Evolutionary conservation across 1,140 invertebrate species (phyloP).

Genomic region (Ceratina calcarata): DNA sequence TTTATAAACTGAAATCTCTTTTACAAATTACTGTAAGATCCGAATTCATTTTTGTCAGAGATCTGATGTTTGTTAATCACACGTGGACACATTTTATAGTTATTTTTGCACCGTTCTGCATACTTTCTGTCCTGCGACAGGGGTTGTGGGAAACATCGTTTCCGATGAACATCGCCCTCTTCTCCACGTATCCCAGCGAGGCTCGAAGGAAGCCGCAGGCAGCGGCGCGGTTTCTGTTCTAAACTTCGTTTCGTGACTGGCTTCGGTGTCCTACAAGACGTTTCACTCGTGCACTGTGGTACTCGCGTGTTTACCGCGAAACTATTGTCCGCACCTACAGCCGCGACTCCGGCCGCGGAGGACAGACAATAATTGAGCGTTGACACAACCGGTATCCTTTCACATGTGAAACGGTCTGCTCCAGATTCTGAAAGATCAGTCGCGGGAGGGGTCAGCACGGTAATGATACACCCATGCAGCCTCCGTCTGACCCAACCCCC

Average conservation of each 20-base stretch:
- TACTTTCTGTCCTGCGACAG: not conserved
- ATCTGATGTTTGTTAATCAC: too few relatives aligned
- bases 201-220: conserved; percentile 48
- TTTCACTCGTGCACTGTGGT: conserved; percentile 59
- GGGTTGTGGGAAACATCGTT: conserved; percentile 35
- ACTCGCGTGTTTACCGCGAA: conserved; percentile 31
- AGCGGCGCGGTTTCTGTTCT: conserved; percentile 53
- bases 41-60: too few relatives aligned
- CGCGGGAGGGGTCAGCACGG: conserved; percentile 63
- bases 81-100: not conserved
- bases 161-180: conserved; percentile 1
- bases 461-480: conserved; percentile 70
- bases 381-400: conserved; percentile 68
- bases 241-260: conserved; percentile 66
- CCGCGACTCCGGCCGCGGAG: conserved; percentile 13
- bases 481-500: conserved; percentile 55
- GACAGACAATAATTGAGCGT: conserved; percentile 62
- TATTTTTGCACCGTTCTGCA: not conserved
- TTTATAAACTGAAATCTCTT: too few relatives aligned
- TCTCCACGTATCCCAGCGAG: conserved; percentile 18
- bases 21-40: too few relatives aligned
- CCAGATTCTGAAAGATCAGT: conserved; percentile 72
- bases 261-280: conserved; percentile 63
- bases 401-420: conserved; percentile 71
- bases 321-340: conserved; percentile 59